Base-by-base conservation (phyloP, 2,113 vertebrate genomes). In the Kryptolebias marmoratus region DNA sequence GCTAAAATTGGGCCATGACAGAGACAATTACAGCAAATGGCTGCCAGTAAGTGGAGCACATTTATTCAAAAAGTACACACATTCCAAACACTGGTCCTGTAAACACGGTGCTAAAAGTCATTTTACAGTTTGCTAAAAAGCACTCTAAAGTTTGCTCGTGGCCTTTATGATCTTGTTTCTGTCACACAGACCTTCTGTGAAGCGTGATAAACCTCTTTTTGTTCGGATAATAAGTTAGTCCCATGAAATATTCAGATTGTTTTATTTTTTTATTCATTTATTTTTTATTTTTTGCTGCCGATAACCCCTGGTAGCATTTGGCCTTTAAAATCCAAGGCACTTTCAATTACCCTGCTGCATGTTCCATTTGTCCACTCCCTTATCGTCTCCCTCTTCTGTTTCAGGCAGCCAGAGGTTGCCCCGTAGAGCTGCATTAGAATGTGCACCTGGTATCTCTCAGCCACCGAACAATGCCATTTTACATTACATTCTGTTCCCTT, bases 261-360 rank as follows among this genome's bases (percentile, higher is more conserved):
- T 91, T 42, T 42, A 8, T 42, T 42, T 42, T 42, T 42, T 42
- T 10, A 8, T 7, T 36, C 7, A 4, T 36, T 36, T 36, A 4
- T 36, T 36, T 36, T 36, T 36, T 7, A 3, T 7, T 36, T 36
- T 89, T 81, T 73, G 79, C 71, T 11, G 81, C 89, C 60, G 89
- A 91, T 91, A 92, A 92, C 88, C 86, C 54, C 71, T 80, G 73
- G 85, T 84, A 82, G 85, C 73, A 77, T 89, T 82, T 89, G 88
- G 88, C 88, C 89, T 92, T 92, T 90, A 90, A 91, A 91, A 88
- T 85, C 82, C 82, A 49, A 44, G 76, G 81, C 84, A 83, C 82
- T 88, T 87, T 87, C 84, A 91, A 90, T 91, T 86, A 90, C 85
- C 73, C 75, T 61, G 74, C 79, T 73, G 64, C 76, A 64, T 73